Evolutionary conservation across 2,113 vertebrate genomes (phyloP), one percentile per base, ranked within the genome.

Genomic region (Thunnus thynnus): DNA sequence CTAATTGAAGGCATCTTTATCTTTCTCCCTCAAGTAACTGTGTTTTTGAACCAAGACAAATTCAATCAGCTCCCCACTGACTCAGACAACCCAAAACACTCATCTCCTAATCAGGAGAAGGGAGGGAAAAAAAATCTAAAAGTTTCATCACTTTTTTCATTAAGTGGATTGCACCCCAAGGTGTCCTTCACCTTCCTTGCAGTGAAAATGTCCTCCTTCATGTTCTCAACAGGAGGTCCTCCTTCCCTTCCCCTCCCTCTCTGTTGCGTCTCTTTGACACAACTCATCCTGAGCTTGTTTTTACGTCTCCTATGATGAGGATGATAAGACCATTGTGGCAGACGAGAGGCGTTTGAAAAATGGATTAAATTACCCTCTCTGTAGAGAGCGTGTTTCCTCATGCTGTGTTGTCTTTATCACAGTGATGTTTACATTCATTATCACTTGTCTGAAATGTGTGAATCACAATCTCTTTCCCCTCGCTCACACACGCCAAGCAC

Each of bases 371-470:
- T 92, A 90, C 78, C 88, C 88, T 88, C 76, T 85, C 80, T 27
- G 52, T 50, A 64, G 85, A 84, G 83, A 78, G 51, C 52, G 61
- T 25, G 69, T 84, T 71, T 92, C 69, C 64, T 63, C 68, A 71
- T 32, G 83, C 86, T 87, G 87, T 74, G 87, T 76, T 86, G 90
- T 94, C 94, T 95, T 95, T 92, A 94, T 92, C 89, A 44, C 80
- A 52, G 65, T 68, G 56, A 82, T 95, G 92, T 95, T 95, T 95
- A 94, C 93, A 93, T 95, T 96, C 95, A 95, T 93, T 95, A 95
- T 90, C 94, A 93, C 89, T 95, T 93, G 90, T 94, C 88, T 96
- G 90, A 92, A 94, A 94, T 84, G 86, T 93, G 94, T 41, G 36
- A 41, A 41, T 91, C 94, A 87, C 87, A 80, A 86, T 79, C 81